phyloP scores from a whole-genome alignment of 2,797 vertebrate genomes.

The Cirrhinus mrigala region DNA sequence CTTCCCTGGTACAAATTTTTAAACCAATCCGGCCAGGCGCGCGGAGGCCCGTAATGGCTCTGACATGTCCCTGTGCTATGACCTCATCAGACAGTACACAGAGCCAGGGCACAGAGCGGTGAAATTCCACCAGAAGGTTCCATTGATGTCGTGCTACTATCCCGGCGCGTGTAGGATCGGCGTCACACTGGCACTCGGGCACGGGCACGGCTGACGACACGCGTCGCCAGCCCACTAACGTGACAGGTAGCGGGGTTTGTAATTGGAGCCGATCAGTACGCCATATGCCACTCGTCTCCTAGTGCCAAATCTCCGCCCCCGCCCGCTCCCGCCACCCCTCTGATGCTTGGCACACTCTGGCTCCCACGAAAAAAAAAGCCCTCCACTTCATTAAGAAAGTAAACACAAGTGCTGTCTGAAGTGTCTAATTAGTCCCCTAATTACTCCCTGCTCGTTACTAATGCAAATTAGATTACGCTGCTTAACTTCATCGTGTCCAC shows the following conservation, averaged over 20 bases:
- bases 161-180: neutral
- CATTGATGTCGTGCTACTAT: constrained; percentile 21
- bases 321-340: constrained; percentile 48
- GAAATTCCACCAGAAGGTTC: constrained; percentile 56
- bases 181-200: constrained; percentile 59
- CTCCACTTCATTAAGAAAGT: constrained; percentile 99
- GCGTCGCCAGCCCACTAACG: constrained; percentile 61
- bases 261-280: constrained; percentile 76
- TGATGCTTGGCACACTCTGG: constrained; percentile 61
- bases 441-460: constrained; percentile 99
- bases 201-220: constrained; percentile 59
- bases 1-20: constrained; percentile 53
- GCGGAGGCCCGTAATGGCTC: constrained; percentile 55
- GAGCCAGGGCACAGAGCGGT: constrained; percentile 56
- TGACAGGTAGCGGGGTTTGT: constrained; percentile 58
- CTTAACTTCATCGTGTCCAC: constrained; percentile 99
- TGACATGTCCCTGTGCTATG: constrained; percentile 60
- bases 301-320: constrained; percentile 65
- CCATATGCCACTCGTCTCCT: constrained; percentile 77
- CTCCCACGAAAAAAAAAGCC: constrained; percentile 76
- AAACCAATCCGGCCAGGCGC: constrained; percentile 48
- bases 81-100: constrained; percentile 59
- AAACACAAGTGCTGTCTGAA: constrained; percentile 99
- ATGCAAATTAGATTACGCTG: constrained; percentile 99
- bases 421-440: constrained; percentile 99